Conservation (phyloP, 2,888 invertebrate genomes). For the Monoplex corrugatus region DNA sequence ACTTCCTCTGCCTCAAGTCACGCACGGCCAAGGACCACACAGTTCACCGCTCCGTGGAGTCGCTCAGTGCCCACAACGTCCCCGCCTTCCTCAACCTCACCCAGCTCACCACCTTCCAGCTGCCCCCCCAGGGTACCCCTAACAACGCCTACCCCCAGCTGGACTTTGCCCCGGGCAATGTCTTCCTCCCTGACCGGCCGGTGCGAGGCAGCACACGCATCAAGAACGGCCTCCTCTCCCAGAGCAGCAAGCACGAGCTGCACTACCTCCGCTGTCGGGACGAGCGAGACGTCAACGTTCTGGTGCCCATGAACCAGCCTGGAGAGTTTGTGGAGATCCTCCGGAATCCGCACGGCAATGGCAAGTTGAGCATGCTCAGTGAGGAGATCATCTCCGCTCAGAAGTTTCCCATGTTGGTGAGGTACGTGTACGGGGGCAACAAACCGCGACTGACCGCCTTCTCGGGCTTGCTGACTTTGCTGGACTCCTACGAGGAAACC, state of each 20-base stretch:
- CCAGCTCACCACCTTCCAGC: conserved; percentile 63
- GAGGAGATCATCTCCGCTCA: conserved; percentile 66
- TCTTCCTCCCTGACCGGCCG: conserved; percentile 66
- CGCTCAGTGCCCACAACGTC: conserved; percentile 60
- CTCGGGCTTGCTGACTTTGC: conserved; percentile 69
- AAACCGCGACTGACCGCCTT: conserved; percentile 68
- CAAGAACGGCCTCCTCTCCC: conserved; percentile 32
- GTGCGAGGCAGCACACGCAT: conserved; percentile 44
- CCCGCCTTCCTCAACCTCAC: conserved; percentile 70
- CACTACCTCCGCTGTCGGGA: conserved; percentile 70
- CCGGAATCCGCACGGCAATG: conserved; percentile 63
- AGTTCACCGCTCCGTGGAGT: conserved; percentile 64
- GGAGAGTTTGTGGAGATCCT: conserved; percentile 72
- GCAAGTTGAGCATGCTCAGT: conserved; percentile 66
- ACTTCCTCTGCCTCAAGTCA: conserved; percentile 66
- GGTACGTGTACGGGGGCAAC: conserved; percentile 68
- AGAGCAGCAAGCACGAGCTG: conserved; percentile 46
- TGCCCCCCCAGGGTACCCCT: conserved; percentile 46
- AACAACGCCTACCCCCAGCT: conserved; percentile 63
- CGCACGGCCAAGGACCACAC: conserved; percentile 71
- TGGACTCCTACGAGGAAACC: conserved; percentile 72
- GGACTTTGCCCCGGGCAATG: conserved; percentile 70
- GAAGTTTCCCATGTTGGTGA: conserved; percentile 69
- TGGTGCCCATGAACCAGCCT: conserved; percentile 64
- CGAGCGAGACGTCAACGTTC: conserved; percentile 66